Conservation (phyloP, 2,797 vertebrate species). For the Sciaenops ocellatus region DNA sequence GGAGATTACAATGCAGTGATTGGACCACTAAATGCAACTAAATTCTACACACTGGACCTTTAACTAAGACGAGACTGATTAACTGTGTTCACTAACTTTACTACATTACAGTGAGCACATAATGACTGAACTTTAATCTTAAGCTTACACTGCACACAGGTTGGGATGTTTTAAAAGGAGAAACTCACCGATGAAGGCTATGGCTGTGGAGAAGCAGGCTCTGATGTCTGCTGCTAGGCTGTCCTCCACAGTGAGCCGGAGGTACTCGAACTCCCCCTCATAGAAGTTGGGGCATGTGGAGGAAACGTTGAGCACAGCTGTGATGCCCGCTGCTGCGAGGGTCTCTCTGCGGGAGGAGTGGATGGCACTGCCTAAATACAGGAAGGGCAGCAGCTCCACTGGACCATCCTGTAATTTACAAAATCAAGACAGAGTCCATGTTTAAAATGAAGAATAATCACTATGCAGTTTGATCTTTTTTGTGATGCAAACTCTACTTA, state of each 20-base stretch:
- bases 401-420: conserved; percentile 84
- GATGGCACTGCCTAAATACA: conserved; percentile 89
- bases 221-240: conserved; percentile 89
- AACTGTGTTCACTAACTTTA: background rate
- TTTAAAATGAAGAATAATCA: conserved; percentile 17
- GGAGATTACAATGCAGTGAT: no score
- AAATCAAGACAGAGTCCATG: background rate
- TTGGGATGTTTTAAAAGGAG: background rate
- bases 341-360: conserved; percentile 88
- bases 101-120: background rate
- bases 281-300: conserved; percentile 90
- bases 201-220: conserved; percentile 89
- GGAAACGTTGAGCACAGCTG: conserved; percentile 90
- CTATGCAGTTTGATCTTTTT: background rate
- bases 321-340: conserved; percentile 87
- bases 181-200: conserved; percentile 89
- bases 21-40: no score
- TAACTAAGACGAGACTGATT: background rate
- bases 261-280: conserved; percentile 87
- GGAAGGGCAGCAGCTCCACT: conserved; percentile 90
- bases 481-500: background rate
- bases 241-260: conserved; percentile 90
- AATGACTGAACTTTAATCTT: background rate
- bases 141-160: background rate
- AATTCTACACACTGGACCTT: no score